phyloP scores from a whole-genome alignment of 2,113 vertebrate genomes.

The Acanthochromis polyacanthus region DNA sequence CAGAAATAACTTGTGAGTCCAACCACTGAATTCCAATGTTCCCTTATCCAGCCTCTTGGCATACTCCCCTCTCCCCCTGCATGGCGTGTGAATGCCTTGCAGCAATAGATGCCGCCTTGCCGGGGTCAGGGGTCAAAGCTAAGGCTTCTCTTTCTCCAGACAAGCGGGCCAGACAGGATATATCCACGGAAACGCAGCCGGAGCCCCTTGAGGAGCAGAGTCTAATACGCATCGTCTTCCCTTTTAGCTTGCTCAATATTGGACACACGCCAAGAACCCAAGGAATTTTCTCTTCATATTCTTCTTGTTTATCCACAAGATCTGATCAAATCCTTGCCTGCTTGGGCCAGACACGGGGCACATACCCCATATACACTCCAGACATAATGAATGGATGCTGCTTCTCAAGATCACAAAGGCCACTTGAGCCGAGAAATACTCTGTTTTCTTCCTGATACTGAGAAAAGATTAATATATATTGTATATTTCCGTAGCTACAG shows the following conservation, averaged over 20 bases:
- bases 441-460: neutral
- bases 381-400: neutral
- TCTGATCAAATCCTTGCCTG: conserved; percentile 50
- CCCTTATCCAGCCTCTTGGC: conserved; percentile 74
- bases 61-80: conserved; percentile 51
- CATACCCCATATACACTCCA: conserved; percentile 14
- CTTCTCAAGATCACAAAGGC: conserved; percentile 22
- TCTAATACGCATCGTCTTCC: conserved; percentile 65
- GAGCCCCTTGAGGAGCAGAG: conserved; percentile 68
- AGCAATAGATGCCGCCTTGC: conserved; percentile 75
- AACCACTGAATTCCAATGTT: conserved; percentile 76
- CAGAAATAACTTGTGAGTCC: conserved; percentile 79
- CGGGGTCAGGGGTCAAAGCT: conserved; percentile 77
- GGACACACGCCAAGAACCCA: conserved; percentile 52
- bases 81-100: conserved; percentile 81
- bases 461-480: neutral
- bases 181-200: conserved; percentile 74
- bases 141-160: conserved; percentile 78
- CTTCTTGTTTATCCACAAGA: conserved; percentile 71
- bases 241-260: conserved; percentile 58
- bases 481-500: conserved; percentile 7
- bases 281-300: conserved; percentile 74
- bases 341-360: conserved; percentile 49
- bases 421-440: neutral
- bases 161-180: conserved; percentile 80